A percentile compares a stretch with the other conserved stretches of the same genome.
Conservation (phyloP, 1,140 invertebrate genomes). For the Venturia canescens region DNA sequence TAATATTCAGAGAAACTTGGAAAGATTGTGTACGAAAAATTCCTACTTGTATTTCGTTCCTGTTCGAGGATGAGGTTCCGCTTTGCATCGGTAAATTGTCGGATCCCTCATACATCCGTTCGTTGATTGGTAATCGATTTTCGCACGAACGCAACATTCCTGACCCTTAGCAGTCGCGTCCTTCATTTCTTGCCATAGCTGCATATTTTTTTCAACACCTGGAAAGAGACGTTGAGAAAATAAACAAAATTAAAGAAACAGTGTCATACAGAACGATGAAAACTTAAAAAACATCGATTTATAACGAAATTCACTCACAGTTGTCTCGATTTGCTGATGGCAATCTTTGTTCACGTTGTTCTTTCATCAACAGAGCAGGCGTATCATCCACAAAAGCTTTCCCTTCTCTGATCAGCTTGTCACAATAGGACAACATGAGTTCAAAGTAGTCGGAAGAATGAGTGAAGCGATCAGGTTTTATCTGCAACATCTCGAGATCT, state of each 20-base stretch:
- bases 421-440: slow-evolving; percentile 91
- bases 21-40: slow-evolving; percentile 15
- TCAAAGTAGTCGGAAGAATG: slow-evolving; percentile 99
- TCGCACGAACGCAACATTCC: slow-evolving; percentile 95
- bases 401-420: slow-evolving; percentile 90
- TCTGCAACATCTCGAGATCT: slow-evolving; percentile 93
- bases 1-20: slow-evolving; percentile 12
- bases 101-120: slow-evolving; percentile 99
- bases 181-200: slow-evolving; percentile 97
- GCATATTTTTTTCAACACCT: slow-evolving; percentile 92
- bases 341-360: slow-evolving; percentile 92
- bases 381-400: slow-evolving; percentile 99
- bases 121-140: slow-evolving; percentile 97
- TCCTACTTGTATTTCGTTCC: slow-evolving; percentile 96
- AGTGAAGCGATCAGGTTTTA: slow-evolving; percentile 95
- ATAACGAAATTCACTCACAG: slow-evolving; percentile 76
- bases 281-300: background rate
- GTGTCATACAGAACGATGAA: background rate
- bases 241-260: slow-evolving; percentile 9
- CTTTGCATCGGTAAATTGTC: slow-evolving; percentile 99
- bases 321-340: slow-evolving; percentile 93
- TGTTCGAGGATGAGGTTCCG: slow-evolving; percentile 94
- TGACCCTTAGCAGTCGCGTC: slow-evolving; percentile 87
- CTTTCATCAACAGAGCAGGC: slow-evolving; percentile 95
- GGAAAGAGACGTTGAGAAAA: slow-evolving; percentile 56